These are phyloP conservation scores for Xylota segnis DNA, from an alignment of 2,888 invertebrate species.

Conservation along the genomic window DNA sequence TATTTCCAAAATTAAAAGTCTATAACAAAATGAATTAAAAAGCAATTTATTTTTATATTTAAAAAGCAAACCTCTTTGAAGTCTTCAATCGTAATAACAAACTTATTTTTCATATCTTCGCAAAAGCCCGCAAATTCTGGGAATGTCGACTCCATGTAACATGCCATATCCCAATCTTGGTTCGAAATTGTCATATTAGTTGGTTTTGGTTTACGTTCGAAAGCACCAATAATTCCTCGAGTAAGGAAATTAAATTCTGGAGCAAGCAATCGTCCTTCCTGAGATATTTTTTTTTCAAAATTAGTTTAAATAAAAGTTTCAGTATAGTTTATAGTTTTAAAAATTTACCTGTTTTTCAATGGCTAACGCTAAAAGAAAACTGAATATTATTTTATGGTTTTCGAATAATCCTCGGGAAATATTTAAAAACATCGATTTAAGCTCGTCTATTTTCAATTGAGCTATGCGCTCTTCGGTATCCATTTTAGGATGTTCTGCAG, in stretches of 20 bases:
- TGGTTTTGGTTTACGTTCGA: constrained; percentile 87
- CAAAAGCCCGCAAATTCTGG: constrained; percentile 86
- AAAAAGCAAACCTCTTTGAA: constrained; percentile 83
- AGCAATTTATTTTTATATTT: neutral
- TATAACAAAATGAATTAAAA: constrained; percentile 80
- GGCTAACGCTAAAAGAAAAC: constrained; percentile 92
- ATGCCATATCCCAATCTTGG: constrained; percentile 88
- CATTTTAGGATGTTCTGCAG: constrained; percentile 89
- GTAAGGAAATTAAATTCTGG: constrained; percentile 92
- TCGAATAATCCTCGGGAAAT: constrained; percentile 96
- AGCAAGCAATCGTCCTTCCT: constrained; percentile 86
- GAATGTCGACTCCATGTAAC: constrained; percentile 88
- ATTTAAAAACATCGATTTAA: constrained; percentile 92
- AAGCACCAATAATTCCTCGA: constrained; percentile 89
- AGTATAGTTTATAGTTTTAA: too few relatives aligned
- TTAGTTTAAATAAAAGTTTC: too few relatives aligned
- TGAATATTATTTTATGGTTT: constrained; percentile 94
- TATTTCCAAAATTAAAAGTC: constrained; percentile 86
- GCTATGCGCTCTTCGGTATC: constrained; percentile 88
- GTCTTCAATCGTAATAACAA: constrained; percentile 87
- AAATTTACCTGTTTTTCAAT: constrained; percentile 87
- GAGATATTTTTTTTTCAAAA: constrained; percentile 5
- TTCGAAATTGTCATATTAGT: constrained; percentile 85
- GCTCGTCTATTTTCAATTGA: constrained; percentile 91
- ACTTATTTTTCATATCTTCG: constrained; percentile 86